phyloP scores from a whole-genome alignment of 2,888 invertebrate species.

The Hydrotaea diabolus region DNA sequence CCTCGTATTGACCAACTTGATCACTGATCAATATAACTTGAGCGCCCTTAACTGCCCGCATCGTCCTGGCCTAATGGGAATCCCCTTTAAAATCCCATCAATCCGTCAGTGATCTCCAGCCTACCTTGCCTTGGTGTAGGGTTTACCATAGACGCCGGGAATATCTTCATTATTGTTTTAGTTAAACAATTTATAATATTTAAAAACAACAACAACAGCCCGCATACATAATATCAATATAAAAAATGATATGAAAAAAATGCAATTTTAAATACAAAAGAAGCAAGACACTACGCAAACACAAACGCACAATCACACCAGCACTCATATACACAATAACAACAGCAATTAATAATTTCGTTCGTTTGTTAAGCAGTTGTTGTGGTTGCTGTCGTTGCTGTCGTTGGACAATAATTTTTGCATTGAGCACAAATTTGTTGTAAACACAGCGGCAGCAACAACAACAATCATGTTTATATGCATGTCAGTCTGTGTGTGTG shows the following conservation, averaged over 20 bases:
- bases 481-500: neutral
- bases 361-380: neutral
- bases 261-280: slow-evolving; percentile 3
- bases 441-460: slow-evolving; percentile 21
- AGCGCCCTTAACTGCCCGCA: no score
- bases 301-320: neutral
- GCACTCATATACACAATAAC: no score
- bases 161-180: neutral
- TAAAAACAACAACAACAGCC: neutral
- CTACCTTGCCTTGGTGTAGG: no score
- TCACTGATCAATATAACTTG: no score
- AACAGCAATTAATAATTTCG: slow-evolving; percentile 39
- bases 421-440: slow-evolving; percentile 28
- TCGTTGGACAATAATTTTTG: slow-evolving; percentile 22
- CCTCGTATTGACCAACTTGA: no score
- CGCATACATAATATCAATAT: no score
- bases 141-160: no score
- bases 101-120: no score
- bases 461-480: no score
- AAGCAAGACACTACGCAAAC: neutral
- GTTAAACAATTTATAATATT: slow-evolving; percentile 4
- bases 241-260: neutral
- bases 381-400: slow-evolving; percentile 57
- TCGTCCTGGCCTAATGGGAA: no score
- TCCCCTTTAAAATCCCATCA: no score